Base-by-base conservation (phyloP, 2,113 vertebrate species). In the Carollia perspicillata region DNA sequence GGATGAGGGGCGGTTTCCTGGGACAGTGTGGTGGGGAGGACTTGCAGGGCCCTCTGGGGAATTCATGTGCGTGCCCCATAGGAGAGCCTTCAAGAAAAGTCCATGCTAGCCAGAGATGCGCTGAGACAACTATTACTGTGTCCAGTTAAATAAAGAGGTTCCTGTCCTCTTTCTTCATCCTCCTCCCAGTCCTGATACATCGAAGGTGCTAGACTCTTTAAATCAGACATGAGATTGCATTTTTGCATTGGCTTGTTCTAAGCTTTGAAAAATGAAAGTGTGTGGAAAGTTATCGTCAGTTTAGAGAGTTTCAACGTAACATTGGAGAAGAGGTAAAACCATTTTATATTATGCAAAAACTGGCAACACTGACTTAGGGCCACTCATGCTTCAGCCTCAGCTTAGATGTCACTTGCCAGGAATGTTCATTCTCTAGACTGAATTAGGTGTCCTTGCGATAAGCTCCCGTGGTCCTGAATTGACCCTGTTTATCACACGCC, bases 241-340 rank as follows among this genome's bases (percentile, higher is more conserved):
- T 49, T 83, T 87, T 93, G 33, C n/a, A 28, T 28, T 83, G 37
- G 18, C 30, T 13, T 72, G 5, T 84, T 83, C 30, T 78, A 55
- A 77, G 33, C 35, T 85, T 93, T 89, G 40, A 90, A 93, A 83
- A 40, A 4, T 12, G 60, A 65, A 83, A 85, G 35, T 20, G 65
- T 51, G 58, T 75, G 80, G 66, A 93, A 96, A 83, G 44, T 81
- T 81, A 49, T 26, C 3, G 4, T 77, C 14, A 26, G 12, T 87
- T 51, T 53, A 78, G 20, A 65, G 58, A 89, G 14, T 79, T 42
- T 96, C 26, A 58, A 20, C 14, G 44, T 66, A 84, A 23, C n/a
- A 78, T 42, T 78, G 55, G 23, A 16, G 65, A 77, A 94, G 94
- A 86, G n/a, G 74, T 28, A 71, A 65, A 90, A 35, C 51, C 11